Percentiles rank a stretch among this genome's conserved stretches.
Conservation (phyloP, 2,113 vertebrate species). For the Nycticebus coucang region DNA sequence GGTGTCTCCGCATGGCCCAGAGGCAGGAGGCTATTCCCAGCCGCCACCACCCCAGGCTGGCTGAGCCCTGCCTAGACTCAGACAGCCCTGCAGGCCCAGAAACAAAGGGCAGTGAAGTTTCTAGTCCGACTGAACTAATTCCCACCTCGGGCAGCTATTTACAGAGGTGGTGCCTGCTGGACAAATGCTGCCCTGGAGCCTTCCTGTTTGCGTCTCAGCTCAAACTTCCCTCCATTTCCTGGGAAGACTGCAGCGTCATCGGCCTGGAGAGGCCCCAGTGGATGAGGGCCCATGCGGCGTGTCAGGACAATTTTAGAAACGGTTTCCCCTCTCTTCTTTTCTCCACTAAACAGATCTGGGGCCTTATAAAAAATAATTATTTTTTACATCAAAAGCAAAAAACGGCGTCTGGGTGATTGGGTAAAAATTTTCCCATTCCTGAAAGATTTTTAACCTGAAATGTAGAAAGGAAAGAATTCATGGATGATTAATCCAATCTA, state of each 20-base stretch:
- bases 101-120: conserved; percentile 79
- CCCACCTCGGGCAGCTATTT: conserved; percentile 80
- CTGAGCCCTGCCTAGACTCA: conserved; percentile 54
- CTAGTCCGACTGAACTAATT: conserved; percentile 64
- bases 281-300: conserved; percentile 36
- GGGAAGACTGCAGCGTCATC: conserved; percentile 81
- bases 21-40: conserved; percentile 47
- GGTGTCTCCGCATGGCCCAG: conserved; percentile 58
- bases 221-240: conserved; percentile 84
- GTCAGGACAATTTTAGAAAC: conserved; percentile 47
- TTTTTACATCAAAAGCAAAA: conserved; percentile 53
- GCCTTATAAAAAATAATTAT: not conserved
- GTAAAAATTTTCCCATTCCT: conserved; percentile 31
- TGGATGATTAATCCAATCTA: not conserved
- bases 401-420: not conserved
- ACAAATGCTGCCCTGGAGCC: conserved; percentile 82
- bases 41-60: not conserved
- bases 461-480: conserved; percentile 9
- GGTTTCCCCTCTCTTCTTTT: conserved; percentile 45
- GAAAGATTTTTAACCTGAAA: conserved; percentile 11
- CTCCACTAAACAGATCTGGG: conserved; percentile 54
- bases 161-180: conserved; percentile 82
- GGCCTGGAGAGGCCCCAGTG: conserved; percentile 65
- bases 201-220: conserved; percentile 88
- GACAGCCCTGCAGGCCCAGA: conserved; percentile 35